A percentile compares a stretch with the other conserved stretches of the same genome.
phyloP scores from a whole-genome alignment of 2,888 invertebrate species.

The Sylvicola cinctus region DNA sequence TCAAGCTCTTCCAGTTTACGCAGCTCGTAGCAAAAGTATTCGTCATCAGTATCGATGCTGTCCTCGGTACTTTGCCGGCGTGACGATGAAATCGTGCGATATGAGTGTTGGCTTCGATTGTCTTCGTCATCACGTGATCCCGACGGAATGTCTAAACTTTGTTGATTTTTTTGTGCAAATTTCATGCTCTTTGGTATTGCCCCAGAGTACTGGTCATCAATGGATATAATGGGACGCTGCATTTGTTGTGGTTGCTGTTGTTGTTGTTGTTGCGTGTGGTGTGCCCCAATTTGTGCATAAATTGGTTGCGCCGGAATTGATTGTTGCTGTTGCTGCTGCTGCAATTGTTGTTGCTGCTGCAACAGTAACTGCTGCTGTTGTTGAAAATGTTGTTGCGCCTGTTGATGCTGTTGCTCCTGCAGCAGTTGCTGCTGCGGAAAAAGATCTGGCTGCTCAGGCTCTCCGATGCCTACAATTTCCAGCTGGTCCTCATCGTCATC shows the following conservation, averaged over 20 bases:
- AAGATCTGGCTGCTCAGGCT: slow-evolving; percentile 2
- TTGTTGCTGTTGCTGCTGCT: slow-evolving; percentile 1
- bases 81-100: slow-evolving; percentile 72
- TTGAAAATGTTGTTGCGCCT: neutral
- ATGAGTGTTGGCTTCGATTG: slow-evolving; percentile 68
- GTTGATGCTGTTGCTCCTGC: slow-evolving; percentile 12
- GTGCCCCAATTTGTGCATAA: neutral
- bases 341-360: no score
- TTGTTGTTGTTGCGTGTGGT: neutral
- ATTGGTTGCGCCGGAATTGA: no score
- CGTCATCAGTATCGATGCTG: slow-evolving; percentile 82
- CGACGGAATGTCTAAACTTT: slow-evolving; percentile 61
- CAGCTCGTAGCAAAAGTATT: slow-evolving; percentile 80
- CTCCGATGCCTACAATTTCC: neutral
- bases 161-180: slow-evolving; percentile 34
- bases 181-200: slow-evolving; percentile 31
- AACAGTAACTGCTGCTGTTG: no score
- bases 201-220: slow-evolving; percentile 29
- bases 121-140: slow-evolving; percentile 57
- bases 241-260: slow-evolving; percentile 1
- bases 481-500: neutral
- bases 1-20: slow-evolving; percentile 74
- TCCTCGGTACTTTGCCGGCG: slow-evolving; percentile 81
- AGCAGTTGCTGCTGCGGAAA: slow-evolving; percentile 11
- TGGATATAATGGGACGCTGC: slow-evolving; percentile 8